These are phyloP conservation scores for Umimayanthus kanabou DNA, from an alignment of 92 coral and sea anemone genomes.

Conservation along the genomic window DNA sequence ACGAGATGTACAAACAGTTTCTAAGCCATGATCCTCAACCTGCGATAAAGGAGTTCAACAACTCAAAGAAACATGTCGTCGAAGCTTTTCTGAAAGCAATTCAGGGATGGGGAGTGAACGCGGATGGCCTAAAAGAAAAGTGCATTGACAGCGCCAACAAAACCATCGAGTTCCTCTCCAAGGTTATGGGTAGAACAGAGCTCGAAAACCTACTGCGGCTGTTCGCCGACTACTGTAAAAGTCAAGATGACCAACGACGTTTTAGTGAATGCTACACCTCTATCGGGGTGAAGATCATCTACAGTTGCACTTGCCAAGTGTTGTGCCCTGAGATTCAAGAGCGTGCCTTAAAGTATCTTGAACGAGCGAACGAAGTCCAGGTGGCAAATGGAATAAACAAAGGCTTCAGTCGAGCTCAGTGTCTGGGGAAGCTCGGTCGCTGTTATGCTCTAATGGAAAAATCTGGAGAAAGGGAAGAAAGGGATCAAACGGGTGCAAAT, in stretches of 20 bases:
- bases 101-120: constrained; percentile 19
- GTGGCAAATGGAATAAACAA: not conserved
- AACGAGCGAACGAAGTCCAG: not conserved
- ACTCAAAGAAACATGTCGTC: not conserved
- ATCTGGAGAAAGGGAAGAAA: not conserved
- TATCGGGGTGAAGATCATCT: not conserved
- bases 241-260: constrained; percentile 11
- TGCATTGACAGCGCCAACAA: not conserved
- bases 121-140: not conserved
- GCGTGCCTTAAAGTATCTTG: not conserved
- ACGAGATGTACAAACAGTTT: not conserved
- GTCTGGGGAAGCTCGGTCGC: not conserved
- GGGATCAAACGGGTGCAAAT: no score
- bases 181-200: constrained; percentile 14
- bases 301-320: constrained; percentile 2
- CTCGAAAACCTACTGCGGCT: not conserved
- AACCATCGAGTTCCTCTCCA: constrained; percentile 1
- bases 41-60: constrained; percentile 1
- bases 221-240: not conserved
- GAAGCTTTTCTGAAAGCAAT: constrained; percentile 9
- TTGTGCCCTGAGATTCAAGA: not conserved
- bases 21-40: not conserved
- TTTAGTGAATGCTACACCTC: not conserved
- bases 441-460: not conserved
- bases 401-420: constrained; percentile 12